Percentiles rank a stretch among this genome's conserved stretches.
Evolutionary conservation across 2,113 vertebrate genomes (phyloP).

Genomic region (Nesogale talazaci): DNA sequence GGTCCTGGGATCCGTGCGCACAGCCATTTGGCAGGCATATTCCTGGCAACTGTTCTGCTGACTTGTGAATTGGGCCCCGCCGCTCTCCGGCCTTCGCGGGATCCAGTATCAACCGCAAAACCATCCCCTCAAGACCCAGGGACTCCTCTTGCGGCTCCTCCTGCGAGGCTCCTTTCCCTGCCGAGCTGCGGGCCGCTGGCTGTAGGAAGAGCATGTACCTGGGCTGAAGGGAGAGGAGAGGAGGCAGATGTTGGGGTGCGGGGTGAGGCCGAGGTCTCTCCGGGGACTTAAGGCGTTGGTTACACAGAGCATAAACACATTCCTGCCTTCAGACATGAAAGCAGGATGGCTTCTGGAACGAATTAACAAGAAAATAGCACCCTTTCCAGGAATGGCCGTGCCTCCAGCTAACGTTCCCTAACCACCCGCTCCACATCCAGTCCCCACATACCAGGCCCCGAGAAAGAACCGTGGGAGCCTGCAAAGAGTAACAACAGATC

Average conservation of each 20-base stretch:
- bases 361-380: constrained; percentile 41
- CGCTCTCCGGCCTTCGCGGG: neutral
- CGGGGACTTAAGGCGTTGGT: neutral
- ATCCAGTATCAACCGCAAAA: constrained; percentile 73
- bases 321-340: neutral
- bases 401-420: neutral
- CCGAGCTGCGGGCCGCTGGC: neutral
- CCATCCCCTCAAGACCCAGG: neutral
- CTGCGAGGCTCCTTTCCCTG: neutral
- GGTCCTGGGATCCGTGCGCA: constrained; percentile 54
- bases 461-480: neutral
- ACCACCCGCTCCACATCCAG: neutral
- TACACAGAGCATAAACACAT: neutral
- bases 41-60: constrained; percentile 71
- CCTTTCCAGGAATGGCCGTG: constrained; percentile 15
- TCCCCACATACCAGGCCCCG: neutral
- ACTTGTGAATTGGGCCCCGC: constrained; percentile 37
- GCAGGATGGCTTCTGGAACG: constrained; percentile 37
- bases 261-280: neutral
- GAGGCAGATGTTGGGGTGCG: neutral
- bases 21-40: constrained; percentile 35
- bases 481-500: neutral
- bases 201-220: neutral
- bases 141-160: neutral
- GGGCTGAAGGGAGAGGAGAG: neutral